Evolutionary conservation across 2,113 vertebrate genomes (phyloP).

Genomic region (Amphiprion percula): DNA sequence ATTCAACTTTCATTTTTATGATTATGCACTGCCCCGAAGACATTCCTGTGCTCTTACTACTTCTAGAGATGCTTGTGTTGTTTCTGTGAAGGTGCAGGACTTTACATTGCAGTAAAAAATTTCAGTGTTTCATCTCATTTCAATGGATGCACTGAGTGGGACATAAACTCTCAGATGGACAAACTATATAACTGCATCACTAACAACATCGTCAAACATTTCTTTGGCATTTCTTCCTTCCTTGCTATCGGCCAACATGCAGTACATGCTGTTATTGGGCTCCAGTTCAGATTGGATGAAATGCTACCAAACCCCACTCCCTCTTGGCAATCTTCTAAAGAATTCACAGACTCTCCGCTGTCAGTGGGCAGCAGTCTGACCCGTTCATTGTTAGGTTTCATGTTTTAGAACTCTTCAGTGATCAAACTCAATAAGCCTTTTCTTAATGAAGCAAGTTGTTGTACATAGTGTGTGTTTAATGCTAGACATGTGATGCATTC

Average conservation of each 20-base stretch:
- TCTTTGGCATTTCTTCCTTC: background rate
- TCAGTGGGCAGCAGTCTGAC: conserved; percentile 13
- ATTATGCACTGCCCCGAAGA: no score
- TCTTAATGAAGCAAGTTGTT: background rate
- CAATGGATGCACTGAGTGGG: background rate
- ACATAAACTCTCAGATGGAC: background rate
- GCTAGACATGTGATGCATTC: background rate
- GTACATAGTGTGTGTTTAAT: background rate
- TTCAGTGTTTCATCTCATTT: no score
- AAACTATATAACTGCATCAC: background rate
- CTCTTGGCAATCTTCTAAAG: background rate
- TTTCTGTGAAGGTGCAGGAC: no score
- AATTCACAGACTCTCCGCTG: background rate
- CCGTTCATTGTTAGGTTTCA: background rate
- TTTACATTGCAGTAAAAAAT: no score
- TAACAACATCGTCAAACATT: background rate
- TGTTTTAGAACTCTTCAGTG: background rate
- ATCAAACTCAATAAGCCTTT: background rate
- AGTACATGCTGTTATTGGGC: conserved; percentile 9
- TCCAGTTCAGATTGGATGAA: conserved; percentile 21
- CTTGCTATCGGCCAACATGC: conserved; percentile 1
- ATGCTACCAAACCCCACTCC: conserved; percentile 6
- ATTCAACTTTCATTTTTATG: no score
- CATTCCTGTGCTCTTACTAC: no score
- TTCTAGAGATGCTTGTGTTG: no score